Conservation (phyloP, 2,113 vertebrate genomes). For the Motacilla tschutschensis region DNA sequence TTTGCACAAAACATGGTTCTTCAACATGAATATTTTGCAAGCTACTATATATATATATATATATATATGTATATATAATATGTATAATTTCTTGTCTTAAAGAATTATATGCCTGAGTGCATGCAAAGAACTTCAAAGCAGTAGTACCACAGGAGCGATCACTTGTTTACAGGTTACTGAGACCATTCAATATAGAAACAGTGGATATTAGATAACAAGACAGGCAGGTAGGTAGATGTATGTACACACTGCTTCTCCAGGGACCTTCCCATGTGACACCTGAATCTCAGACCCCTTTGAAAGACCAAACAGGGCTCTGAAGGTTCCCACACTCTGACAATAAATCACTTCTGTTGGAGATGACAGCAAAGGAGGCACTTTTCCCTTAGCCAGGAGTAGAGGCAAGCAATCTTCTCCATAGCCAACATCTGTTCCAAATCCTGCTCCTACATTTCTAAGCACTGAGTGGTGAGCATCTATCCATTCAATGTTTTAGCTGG, state of each 20-base stretch:
- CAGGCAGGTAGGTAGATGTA: constrained; percentile 31
- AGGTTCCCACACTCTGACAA: neutral
- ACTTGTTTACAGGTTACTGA: constrained; percentile 63
- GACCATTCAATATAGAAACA: constrained; percentile 63
- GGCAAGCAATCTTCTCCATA: constrained; percentile 31
- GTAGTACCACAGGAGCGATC: constrained; percentile 59
- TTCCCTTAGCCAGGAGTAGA: constrained; percentile 39
- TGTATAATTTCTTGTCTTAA: constrained; percentile 47
- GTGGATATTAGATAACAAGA: constrained; percentile 35
- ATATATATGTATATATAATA: constrained; percentile 39
- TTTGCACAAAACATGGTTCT: constrained; percentile 68
- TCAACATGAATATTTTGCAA: constrained; percentile 66
- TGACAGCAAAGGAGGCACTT: constrained; percentile 42
- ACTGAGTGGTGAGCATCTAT: constrained; percentile 29
- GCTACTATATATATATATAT: constrained; percentile 53
- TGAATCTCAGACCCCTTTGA: neutral
- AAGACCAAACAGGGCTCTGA: constrained; percentile 8
- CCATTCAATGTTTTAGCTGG: constrained; percentile 4
- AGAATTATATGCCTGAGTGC: constrained; percentile 60
- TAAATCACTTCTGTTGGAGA: constrained; percentile 22
- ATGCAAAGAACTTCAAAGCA: constrained; percentile 61
- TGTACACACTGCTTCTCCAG: constrained; percentile 43
- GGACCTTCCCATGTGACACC: neutral
- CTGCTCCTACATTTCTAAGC: constrained; percentile 6
- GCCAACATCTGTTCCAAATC: constrained; percentile 1